Conservation (phyloP, 2,113 vertebrate genomes). For the Indicator maculatus region DNA sequence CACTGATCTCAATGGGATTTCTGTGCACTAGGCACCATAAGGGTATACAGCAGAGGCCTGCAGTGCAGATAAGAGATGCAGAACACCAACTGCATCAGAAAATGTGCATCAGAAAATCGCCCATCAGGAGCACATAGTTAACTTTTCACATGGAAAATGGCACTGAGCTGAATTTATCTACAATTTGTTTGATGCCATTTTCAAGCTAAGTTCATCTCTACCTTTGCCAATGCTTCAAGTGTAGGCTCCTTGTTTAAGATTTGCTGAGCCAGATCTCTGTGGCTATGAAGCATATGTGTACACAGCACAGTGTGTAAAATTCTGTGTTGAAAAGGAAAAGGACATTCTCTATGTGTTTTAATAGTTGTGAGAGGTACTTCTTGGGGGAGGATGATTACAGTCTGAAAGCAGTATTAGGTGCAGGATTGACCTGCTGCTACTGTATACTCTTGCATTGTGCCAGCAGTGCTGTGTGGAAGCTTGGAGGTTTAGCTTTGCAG, state of each 20-base stretch:
- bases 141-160: background rate
- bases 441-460: background rate
- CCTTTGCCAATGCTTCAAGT: background rate
- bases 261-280: background rate
- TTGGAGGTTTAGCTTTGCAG: background rate
- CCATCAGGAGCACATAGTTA: background rate
- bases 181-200: background rate
- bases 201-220: background rate
- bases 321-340: background rate
- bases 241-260: background rate
- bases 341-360: background rate
- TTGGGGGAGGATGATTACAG: background rate
- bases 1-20: constrained; percentile 28
- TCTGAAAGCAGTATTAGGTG: background rate
- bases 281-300: background rate
- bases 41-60: background rate
- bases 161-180: background rate
- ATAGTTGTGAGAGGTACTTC: background rate
- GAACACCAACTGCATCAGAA: background rate
- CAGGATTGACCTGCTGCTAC: background rate
- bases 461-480: background rate
- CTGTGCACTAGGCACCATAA: background rate
- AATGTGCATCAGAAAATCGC: background rate
- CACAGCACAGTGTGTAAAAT: background rate
- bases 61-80: background rate